These are phyloP conservation scores for Balaeniceps rex DNA, from an alignment of 2,113 vertebrate species.

Conservation along the genomic window DNA sequence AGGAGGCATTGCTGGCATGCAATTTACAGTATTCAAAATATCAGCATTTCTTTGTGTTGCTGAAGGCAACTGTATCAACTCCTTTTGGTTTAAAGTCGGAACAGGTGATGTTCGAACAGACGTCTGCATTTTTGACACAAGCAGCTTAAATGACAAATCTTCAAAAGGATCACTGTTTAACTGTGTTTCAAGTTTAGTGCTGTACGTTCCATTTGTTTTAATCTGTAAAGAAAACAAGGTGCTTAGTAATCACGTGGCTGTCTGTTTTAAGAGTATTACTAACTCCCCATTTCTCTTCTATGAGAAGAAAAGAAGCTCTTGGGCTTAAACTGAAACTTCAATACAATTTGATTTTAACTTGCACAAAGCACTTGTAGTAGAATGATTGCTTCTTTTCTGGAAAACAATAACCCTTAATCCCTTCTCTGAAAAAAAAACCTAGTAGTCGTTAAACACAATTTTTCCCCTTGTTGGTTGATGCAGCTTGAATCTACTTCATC, in stretches of 20 bases:
- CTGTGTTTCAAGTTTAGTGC: conserved; percentile 78
- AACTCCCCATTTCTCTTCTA: background rate
- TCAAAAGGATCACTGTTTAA: conserved; percentile 82
- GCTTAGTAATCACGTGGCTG: background rate
- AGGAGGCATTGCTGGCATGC: conserved; percentile 76
- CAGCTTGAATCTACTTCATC: background rate
- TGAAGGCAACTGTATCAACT: conserved; percentile 68
- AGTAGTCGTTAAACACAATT: background rate
- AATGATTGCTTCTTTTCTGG: background rate
- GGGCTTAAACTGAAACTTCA: background rate
- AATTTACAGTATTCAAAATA: conserved; percentile 33
- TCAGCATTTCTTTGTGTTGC: conserved; percentile 60
- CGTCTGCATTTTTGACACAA: conserved; percentile 75
- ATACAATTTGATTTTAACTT: background rate
- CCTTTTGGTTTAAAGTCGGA: conserved; percentile 65
- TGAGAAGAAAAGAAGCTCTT: background rate
- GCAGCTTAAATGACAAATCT: conserved; percentile 78
- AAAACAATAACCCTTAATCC: background rate
- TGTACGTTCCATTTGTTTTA: conserved; percentile 72
- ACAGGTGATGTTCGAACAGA: conserved; percentile 48
- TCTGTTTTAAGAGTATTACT: background rate
- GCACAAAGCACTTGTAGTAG: background rate
- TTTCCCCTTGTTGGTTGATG: background rate
- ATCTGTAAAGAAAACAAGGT: conserved; percentile 59
- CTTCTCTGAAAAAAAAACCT: background rate